Evolutionary conservation across 2,113 vertebrate species (phyloP), one percentile per base, ranked within the genome.

Genomic region (Pseudonaja textilis): DNA sequence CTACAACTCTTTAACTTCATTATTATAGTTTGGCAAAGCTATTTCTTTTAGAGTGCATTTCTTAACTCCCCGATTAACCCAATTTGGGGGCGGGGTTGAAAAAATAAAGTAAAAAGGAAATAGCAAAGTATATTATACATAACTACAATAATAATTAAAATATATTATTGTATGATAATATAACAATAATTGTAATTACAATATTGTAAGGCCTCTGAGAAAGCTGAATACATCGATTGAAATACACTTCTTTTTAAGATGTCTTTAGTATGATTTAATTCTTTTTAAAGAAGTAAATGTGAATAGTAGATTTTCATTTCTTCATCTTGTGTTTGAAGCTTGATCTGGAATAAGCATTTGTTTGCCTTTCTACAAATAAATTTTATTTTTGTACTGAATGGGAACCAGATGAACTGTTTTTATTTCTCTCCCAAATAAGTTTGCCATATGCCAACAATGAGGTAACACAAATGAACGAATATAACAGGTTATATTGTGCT

Each of bases 331-430:
- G 87, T 52, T 85, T 88, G 34, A 22, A 26, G 12, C 12, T 90
- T 54, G 23, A 34, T 42, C 42, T 88, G 69, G n/a, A 85, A 85
- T 5, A 93, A 89, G 11, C 64, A 89, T 64, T 86, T n/a, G 56
- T 56, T 54, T 47, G 56, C 56, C 69, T 89, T 93, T 93, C 45
- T 20, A 29, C 20, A 87, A 57, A 86, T 52, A 69, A 18, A 34
- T 90, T 61, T 61, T 54, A 87, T 69, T 93, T 93, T 87, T 86
- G 57, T 90, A 39, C 47, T 90, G 87, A 74, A 87, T 91, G 52
- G 50, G 61, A 86, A 93, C 69, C 57, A 91, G 69, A 52, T 11
- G 45, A 93, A 55, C 22, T 52, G 45, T 3, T 34, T 89, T 6
- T 7, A 69, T 69, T 89, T 89, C 89, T 88, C 34, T 52, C 69